Percentiles rank a stretch among this genome's conserved stretches.
Conservation (phyloP, 1,140 invertebrate species). For the Sycobia sp. region DNA sequence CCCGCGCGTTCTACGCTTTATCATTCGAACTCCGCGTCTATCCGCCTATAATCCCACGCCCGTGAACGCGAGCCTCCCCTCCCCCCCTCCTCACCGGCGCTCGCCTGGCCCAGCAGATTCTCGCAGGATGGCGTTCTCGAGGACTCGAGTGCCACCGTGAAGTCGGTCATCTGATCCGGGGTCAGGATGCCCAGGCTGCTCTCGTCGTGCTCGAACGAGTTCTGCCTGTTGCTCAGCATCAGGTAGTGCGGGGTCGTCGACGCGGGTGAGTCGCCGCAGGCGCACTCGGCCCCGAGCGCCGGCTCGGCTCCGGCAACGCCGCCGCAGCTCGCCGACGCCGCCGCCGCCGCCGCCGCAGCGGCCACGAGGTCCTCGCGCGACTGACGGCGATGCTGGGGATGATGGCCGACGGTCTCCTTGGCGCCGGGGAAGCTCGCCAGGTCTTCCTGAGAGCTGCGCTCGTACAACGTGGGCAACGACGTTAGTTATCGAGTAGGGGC, state of each 20-base stretch:
- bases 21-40: too few species aligned
- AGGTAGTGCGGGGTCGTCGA: slow-evolving; percentile 50
- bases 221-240: slow-evolving; percentile 73
- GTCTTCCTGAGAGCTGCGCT: slow-evolving; percentile 23
- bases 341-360: slow-evolving; percentile 28
- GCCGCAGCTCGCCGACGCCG: background rate
- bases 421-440: background rate
- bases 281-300: slow-evolving; percentile 49
- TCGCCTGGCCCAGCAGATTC: slow-evolving; percentile 46
- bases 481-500: too few species aligned
- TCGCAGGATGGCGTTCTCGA: slow-evolving; percentile 65
- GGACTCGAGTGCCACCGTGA: slow-evolving; percentile 65
- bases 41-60: too few species aligned
- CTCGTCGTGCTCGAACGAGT: slow-evolving; percentile 77
- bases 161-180: slow-evolving; percentile 84
- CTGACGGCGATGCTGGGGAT: background rate
- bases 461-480: background rate
- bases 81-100: slow-evolving; percentile 18
- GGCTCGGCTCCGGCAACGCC: slow-evolving; percentile 14
- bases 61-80: too few species aligned
- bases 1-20: too few species aligned
- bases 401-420: slow-evolving; percentile 9
- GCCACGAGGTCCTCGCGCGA: slow-evolving; percentile 44
- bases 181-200: slow-evolving; percentile 83
- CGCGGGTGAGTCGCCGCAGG: too few species aligned